phyloP scores from a whole-genome alignment of 1,140 invertebrate genomes.

The Aphis craccivora region DNA sequence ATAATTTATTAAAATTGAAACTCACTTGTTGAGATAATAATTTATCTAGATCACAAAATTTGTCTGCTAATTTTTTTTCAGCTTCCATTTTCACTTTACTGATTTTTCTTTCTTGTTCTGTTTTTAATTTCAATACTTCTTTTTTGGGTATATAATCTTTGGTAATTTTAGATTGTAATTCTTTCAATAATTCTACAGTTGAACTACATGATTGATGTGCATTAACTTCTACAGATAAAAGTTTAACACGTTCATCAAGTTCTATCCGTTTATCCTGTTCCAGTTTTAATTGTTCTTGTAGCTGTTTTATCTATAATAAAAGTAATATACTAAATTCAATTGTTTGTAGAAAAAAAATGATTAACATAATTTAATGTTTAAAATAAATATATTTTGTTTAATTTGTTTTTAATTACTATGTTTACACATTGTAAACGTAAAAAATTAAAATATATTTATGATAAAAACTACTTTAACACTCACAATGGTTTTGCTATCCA shows the following conservation, averaged over 20 bases:
- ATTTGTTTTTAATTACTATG: no score
- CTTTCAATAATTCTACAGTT: slow-evolving; percentile 23
- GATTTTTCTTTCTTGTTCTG: slow-evolving; percentile 53
- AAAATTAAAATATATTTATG: background rate
- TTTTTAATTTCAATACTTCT: slow-evolving; percentile 49
- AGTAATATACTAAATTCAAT: background rate
- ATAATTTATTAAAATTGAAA: background rate
- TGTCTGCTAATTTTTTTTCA: slow-evolving; percentile 52
- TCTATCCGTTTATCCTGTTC: slow-evolving; percentile 39
- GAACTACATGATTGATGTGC: slow-evolving; percentile 35
- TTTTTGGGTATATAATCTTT: slow-evolving; percentile 53
- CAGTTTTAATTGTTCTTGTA: slow-evolving; percentile 47
- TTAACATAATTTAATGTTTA: background rate
- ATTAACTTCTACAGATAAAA: slow-evolving; percentile 12
- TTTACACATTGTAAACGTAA: background rate
- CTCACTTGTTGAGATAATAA: slow-evolving; percentile 41
- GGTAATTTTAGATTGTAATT: slow-evolving; percentile 34
- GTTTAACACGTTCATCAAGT: slow-evolving; percentile 43
- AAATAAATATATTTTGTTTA: background rate
- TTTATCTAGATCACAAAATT: slow-evolving; percentile 52
- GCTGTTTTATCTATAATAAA: slow-evolving; percentile 11
- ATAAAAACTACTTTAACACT: background rate
- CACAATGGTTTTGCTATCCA: background rate
- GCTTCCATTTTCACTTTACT: slow-evolving; percentile 52
- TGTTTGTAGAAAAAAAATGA: background rate